Percentiles rank a stretch among this genome's conserved stretches.
Evolutionary conservation across 1,140 invertebrate species (phyloP).

Genomic region (Drosophila tristis): DNA sequence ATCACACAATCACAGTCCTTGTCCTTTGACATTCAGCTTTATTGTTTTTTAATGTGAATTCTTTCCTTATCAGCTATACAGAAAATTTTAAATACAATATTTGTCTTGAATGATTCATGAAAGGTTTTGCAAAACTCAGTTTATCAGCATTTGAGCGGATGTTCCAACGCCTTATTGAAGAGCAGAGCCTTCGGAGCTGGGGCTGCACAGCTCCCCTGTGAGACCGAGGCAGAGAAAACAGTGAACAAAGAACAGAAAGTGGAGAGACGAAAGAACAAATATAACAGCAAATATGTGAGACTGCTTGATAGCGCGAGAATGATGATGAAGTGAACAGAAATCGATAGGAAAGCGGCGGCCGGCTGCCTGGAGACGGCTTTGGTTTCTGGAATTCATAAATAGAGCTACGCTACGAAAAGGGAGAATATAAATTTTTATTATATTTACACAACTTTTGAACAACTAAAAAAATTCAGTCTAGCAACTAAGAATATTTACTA

Average conservation of each 20-base stretch:
- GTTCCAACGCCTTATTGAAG: conserved; percentile 68
- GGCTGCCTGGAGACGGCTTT: conserved; percentile 14
- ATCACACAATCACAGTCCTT: conserved; percentile 13
- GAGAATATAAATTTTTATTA: conserved; percentile 72
- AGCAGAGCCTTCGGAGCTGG: conserved; percentile 40
- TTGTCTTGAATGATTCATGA: conserved; percentile 34
- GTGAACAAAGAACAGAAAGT: conserved; percentile 22
- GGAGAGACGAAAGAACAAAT: conserved; percentile 37
- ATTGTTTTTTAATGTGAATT: conserved; percentile 17
- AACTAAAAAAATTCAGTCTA: conserved; percentile 58
- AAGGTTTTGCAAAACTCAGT: conserved; percentile 47
- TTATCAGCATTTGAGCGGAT: conserved; percentile 72
- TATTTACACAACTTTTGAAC: conserved; percentile 71
- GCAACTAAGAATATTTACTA: conserved; percentile 60
- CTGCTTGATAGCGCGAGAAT: conserved; percentile 56
- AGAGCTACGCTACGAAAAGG: conserved; percentile 38
- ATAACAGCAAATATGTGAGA: conserved; percentile 79
- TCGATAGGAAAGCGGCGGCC: conserved; percentile 3
- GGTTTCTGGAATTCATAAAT: conserved; percentile 42
- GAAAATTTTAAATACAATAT: conserved; percentile 10
- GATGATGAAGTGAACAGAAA: conserved; percentile 30
- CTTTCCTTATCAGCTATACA: conserved; percentile 58
- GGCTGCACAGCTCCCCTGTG: conserved; percentile 2
- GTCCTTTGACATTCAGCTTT: too few relatives aligned
- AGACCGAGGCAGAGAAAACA: neutral